A percentile compares a stretch with the other conserved stretches of the same genome.
These are phyloP conservation scores for Ataeniobius toweri DNA, from an alignment of 2,797 vertebrate genomes.

Conservation along the genomic window DNA sequence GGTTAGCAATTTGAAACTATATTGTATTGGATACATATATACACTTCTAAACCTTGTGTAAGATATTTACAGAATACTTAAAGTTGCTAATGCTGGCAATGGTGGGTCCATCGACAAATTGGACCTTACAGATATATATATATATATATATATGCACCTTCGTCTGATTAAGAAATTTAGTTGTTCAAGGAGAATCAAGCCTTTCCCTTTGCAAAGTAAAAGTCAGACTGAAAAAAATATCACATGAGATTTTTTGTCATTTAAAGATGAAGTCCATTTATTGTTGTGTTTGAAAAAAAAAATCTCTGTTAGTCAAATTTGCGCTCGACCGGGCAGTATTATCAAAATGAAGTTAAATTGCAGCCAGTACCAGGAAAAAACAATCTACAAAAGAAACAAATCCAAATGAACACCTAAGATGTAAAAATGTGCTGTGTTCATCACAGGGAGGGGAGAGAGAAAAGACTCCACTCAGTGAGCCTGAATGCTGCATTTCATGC, in stretches of 20 bases:
- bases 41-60: too few relatives aligned
- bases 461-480: conserved; percentile 89
- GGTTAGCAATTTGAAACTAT: too few relatives aligned
- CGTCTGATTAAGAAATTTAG: background rate
- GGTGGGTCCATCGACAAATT: too few relatives aligned
- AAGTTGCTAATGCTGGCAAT: too few relatives aligned
- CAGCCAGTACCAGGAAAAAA: conserved; percentile 86
- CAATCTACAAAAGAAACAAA: conserved; percentile 88
- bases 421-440: conserved; percentile 94
- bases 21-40: too few relatives aligned
- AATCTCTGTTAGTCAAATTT: conserved; percentile 32
- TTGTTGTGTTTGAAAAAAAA: conserved; percentile 37
- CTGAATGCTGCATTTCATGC: conserved; percentile 97
- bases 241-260: conserved; percentile 19
- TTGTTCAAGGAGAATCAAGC: background rate
- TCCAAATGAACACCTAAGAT: conserved; percentile 79
- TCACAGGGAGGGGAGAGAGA: conserved; percentile 67
- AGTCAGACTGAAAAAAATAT: background rate
- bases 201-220: background rate
- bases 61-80: too few relatives aligned
- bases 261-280: conserved; percentile 31
- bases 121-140: too few relatives aligned
- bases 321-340: conserved; percentile 7
- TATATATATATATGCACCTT: too few relatives aligned
- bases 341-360: conserved; percentile 89